These are phyloP conservation scores for Sylvia borin DNA, from an alignment of 2,797 vertebrate species.

Conservation along the genomic window DNA sequence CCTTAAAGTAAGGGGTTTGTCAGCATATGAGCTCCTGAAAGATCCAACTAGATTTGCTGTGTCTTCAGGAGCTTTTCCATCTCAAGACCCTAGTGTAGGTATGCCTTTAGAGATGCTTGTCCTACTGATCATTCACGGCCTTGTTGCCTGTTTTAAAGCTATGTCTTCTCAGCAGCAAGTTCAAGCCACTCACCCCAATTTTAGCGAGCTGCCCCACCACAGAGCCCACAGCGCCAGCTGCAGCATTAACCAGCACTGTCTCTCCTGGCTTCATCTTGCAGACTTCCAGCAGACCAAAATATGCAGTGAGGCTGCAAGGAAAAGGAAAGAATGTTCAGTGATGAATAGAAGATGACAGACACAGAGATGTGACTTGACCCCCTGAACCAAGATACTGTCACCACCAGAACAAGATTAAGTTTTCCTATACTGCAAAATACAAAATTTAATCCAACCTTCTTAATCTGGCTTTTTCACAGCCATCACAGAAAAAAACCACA, in stretches of 20 bases:
- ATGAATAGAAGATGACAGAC: not conserved
- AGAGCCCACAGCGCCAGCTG: conserved; percentile 90
- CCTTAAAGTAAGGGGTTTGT: not conserved
- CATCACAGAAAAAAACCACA: not conserved
- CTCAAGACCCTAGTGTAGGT: not conserved
- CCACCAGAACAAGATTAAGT: not conserved
- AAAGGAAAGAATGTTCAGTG: not conserved
- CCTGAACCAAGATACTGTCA: not conserved
- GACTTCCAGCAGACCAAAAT: conserved; percentile 88
- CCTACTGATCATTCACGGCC: not conserved
- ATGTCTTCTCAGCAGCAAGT: not conserved
- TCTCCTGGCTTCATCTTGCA: conserved; percentile 85
- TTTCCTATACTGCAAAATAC: not conserved
- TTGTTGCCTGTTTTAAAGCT: not conserved
- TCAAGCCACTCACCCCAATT: conserved; percentile 77
- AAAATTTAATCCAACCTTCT: not conserved
- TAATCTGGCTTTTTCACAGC: not conserved
- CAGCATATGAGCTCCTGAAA: not conserved
- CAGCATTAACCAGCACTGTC: conserved; percentile 87
- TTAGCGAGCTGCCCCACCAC: conserved; percentile 91
- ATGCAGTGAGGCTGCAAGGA: conserved; percentile 83
- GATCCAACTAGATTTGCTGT: not conserved
- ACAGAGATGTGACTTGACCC: not conserved
- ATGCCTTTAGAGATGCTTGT: not conserved
- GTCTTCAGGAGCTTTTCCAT: not conserved